phyloP scores from a whole-genome alignment of 2,113 vertebrate genomes.

The Corvus moneduloides region DNA sequence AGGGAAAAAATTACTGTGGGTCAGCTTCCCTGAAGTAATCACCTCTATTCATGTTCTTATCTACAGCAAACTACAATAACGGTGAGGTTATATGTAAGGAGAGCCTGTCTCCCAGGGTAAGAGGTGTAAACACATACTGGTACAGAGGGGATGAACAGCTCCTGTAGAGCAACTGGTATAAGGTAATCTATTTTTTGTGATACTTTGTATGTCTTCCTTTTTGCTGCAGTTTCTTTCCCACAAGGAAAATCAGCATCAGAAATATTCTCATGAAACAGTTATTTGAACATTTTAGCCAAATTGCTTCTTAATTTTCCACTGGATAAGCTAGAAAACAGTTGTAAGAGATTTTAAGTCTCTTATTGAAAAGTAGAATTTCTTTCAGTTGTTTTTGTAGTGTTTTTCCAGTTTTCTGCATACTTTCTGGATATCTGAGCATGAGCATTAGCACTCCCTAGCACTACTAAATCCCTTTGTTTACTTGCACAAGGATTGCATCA shows the following conservation, averaged over 20 bases:
- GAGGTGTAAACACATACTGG: background rate
- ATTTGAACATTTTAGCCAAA: background rate
- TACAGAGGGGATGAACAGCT: background rate
- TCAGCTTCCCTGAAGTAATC: background rate
- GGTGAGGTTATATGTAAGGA: background rate
- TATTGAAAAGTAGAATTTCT: background rate
- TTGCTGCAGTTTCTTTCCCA: background rate
- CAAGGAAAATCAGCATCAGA: background rate
- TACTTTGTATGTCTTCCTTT: background rate
- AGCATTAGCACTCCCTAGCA: background rate
- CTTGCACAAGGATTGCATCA: conserved; percentile 6
- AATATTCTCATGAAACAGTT: background rate
- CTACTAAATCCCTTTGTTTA: background rate
- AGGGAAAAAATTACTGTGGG: background rate
- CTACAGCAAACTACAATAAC: background rate
- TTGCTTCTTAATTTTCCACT: background rate
- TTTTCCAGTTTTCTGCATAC: background rate
- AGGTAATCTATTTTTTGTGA: background rate
- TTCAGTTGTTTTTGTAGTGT: background rate
- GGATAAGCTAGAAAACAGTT: background rate
- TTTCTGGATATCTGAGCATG: background rate
- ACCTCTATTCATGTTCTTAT: background rate
- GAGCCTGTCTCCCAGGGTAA: background rate
- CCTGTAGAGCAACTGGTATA: background rate
- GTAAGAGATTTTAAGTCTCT: background rate